phyloP scores from a whole-genome alignment of 2,888 invertebrate genomes.

The Tipula helvola region DNA sequence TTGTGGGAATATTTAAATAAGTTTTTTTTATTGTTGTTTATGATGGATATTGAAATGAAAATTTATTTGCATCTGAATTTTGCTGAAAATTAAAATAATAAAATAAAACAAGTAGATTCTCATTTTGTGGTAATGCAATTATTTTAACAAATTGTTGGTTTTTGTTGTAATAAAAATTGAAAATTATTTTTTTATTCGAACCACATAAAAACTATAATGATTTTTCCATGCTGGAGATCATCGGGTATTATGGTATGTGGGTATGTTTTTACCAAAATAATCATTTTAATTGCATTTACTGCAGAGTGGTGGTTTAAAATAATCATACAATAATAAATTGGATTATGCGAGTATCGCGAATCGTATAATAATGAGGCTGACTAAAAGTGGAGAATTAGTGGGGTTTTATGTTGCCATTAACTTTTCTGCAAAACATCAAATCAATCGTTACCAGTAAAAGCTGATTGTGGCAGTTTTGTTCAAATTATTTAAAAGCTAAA shows the following conservation, averaged over 20 bases:
- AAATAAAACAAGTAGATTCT: neutral
- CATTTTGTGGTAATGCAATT: constrained; percentile 4
- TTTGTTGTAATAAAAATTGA: neutral
- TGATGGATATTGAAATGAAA: neutral
- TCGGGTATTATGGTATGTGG: neutral
- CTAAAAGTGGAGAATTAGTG: neutral
- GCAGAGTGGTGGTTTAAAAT: neutral
- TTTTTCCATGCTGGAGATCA: neutral
- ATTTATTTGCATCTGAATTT: neutral
- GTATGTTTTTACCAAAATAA: neutral
- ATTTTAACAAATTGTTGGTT: neutral
- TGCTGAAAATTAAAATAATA: neutral
- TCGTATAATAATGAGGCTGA: neutral
- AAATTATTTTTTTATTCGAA: neutral
- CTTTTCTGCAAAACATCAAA: no score
- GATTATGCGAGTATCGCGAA: neutral
- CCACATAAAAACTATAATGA: neutral
- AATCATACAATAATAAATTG: neutral
- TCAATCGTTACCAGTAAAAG: no score
- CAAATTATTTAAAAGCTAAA: no score
- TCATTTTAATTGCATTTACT: neutral
- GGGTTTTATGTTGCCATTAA: neutral
- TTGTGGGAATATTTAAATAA: neutral
- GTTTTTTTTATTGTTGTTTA: neutral
- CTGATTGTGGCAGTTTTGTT: no score